Base-by-base conservation (phyloP, 2,113 vertebrate genomes). In the Scatophagus argus region DNA sequence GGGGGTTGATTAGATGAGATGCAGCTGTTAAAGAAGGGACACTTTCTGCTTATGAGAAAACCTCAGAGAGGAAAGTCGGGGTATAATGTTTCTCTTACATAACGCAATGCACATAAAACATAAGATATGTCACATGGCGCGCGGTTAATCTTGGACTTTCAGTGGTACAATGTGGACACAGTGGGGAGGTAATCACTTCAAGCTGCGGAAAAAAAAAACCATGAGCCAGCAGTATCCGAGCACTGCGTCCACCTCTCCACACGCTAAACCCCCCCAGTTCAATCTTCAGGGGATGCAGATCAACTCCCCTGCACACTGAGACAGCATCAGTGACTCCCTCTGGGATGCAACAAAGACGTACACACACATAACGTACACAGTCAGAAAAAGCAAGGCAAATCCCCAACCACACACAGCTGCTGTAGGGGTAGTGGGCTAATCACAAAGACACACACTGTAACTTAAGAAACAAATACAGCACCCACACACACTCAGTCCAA, bases 171-270 rank as follows among this genome's bases (percentile, higher is more conserved):
- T 69, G 55, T 76, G 74, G 74, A 77, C 78, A 54, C 46, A 52
- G 79, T 74, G 29, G 77, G 61, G 81, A 87, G 63, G 65, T 90
- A 90, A 92, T 92, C 77, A 91, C 81, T 90, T 86, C 67, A 92
- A 87, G 82, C 87, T 83, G 56, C 16, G 10, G 46, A 38, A 60
- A 82, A 88, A 38, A 60, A 82, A 88, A 88, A 46, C 69, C 60
- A 88, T 84, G 84, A 93, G 87, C 7, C 69, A 87, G 90, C 89
- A 84, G 39, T 75, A 83, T 76, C 6, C 14, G 27, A 81, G 61
- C 62, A 27, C 7, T 31, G 47, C 56, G 75, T 79, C 77, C 54
- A 77, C 72, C 65, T 52, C 74, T 62, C 43, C 60, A 79, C 73
- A 85, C 77, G 70, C 46, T 72, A 56, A 86, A 13, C 17, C 21